phyloP scores from a whole-genome alignment of 2,797 vertebrate species.

The Artibeus lituratus region DNA sequence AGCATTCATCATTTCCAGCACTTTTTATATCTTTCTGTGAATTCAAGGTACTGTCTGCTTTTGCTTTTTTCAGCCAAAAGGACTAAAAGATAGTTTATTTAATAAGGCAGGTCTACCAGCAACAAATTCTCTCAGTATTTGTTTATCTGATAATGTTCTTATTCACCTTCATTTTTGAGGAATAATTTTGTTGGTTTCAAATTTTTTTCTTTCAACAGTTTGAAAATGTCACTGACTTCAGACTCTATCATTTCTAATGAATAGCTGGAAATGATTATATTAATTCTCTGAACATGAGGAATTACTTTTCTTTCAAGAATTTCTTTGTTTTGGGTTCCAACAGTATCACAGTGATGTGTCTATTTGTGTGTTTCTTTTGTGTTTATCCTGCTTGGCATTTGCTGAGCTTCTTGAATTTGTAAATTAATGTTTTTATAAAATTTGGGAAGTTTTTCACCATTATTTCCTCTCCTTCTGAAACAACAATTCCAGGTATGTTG shows the following conservation, averaged over 20 bases:
- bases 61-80: background rate
- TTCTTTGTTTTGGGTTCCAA: background rate
- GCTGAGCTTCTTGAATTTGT: no score
- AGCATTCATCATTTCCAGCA: background rate
- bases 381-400: no score
- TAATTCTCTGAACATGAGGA: background rate
- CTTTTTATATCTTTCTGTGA: background rate
- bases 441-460: no score
- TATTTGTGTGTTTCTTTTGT: background rate
- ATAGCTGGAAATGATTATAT: background rate
- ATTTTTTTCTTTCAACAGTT: background rate
- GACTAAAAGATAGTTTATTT: background rate
- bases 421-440: no score
- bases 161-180: no score
- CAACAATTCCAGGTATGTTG: no score
- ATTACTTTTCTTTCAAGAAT: background rate
- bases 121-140: no score
- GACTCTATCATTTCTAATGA: constrained; percentile 12
- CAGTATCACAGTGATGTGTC: background rate
- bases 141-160: no score
- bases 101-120: background rate
- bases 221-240: constrained; percentile 10
- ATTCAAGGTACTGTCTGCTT: background rate
- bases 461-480: no score
- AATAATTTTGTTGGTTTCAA: background rate